phyloP scores from a whole-genome alignment of 1,140 invertebrate genomes.

The Lethrus apterus region DNA sequence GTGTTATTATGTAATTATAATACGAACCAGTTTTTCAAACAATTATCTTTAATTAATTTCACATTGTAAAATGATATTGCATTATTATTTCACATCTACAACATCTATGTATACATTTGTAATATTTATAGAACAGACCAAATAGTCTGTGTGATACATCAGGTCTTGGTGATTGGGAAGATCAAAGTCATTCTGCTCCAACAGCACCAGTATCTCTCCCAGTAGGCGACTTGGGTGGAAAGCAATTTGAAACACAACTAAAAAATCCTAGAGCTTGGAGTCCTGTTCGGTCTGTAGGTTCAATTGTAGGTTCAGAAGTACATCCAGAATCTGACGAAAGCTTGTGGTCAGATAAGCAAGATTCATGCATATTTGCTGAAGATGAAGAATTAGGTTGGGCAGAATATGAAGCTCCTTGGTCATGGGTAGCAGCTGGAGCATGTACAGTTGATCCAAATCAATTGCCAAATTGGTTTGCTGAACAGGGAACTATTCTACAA shows the following conservation, averaged over 20 bases:
- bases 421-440: constrained; percentile 67
- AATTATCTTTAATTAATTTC: too few relatives aligned
- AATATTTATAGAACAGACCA: constrained; percentile 44
- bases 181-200: constrained; percentile 53
- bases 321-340: constrained; percentile 73
- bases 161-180: constrained; percentile 48
- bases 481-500: constrained; percentile 46
- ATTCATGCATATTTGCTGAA: constrained; percentile 70
- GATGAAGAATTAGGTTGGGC: constrained; percentile 67
- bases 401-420: constrained; percentile 69
- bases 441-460: constrained; percentile 60
- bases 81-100: too few relatives aligned
- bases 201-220: constrained; percentile 40
- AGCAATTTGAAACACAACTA: constrained; percentile 44
- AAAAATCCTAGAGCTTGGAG: constrained; percentile 74
- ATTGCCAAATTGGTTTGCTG: constrained; percentile 66
- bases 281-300: constrained; percentile 72
- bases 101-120: too few relatives aligned
- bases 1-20: too few relatives aligned
- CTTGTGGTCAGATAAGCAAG: constrained; percentile 59
- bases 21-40: too few relatives aligned
- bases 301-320: constrained; percentile 67
- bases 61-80: too few relatives aligned
- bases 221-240: constrained; percentile 37
- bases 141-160: constrained; percentile 45